phyloP scores from a whole-genome alignment of 2,797 vertebrate genomes.

The Chelon auratus region DNA sequence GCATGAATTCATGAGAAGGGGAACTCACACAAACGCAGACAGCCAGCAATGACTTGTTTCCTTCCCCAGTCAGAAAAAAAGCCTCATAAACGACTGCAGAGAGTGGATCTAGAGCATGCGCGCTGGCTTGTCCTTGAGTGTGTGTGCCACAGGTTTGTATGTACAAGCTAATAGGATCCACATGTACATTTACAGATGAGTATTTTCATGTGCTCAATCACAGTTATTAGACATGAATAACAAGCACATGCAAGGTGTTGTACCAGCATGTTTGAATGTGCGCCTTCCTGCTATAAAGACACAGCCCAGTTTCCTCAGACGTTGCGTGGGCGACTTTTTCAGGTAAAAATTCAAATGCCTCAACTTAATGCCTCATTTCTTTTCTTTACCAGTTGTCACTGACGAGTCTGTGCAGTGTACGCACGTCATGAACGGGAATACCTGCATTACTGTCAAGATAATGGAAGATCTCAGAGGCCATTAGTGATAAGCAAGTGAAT shows the following conservation, averaged over 20 bases:
- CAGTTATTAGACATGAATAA: background rate
- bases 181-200: too few species aligned
- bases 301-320: constrained; percentile 1
- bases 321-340: constrained; percentile 19
- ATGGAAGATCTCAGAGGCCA: background rate
- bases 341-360: constrained; percentile 47
- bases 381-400: constrained; percentile 13
- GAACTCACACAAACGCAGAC: constrained; percentile 16
- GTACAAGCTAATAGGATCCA: too few species aligned
- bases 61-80: constrained; percentile 29
- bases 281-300: background rate
- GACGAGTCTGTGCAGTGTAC: constrained; percentile 52
- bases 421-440: constrained; percentile 33
- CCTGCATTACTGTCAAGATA: constrained; percentile 20
- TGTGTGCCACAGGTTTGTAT: background rate
- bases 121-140: background rate
- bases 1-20: constrained; percentile 57
- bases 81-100: constrained; percentile 20
- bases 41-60: constrained; percentile 56
- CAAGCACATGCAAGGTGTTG: background rate
- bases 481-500: background rate
- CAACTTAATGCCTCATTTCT: constrained; percentile 51
- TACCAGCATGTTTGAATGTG: background rate
- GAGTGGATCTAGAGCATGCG: background rate
- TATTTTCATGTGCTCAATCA: too few species aligned